phyloP scores from a whole-genome alignment of 2,888 invertebrate genomes.

The Eupithecia exiguata region DNA sequence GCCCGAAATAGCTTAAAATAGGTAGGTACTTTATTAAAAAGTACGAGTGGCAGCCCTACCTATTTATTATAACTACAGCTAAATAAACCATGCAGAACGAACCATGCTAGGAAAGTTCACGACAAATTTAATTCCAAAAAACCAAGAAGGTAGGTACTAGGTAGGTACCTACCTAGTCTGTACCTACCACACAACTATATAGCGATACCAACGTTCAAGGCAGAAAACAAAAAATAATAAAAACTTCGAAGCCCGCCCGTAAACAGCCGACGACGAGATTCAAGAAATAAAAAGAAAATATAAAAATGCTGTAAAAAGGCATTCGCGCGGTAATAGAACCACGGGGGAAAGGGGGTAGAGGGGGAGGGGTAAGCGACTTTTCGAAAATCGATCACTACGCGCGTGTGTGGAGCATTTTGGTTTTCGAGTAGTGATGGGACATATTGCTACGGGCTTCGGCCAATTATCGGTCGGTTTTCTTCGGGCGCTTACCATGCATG shows the following conservation, averaged over 20 bases:
- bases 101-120: no score
- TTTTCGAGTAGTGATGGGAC: conserved; percentile 56
- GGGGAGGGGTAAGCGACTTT: conserved; percentile 54
- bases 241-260: conserved; percentile 47
- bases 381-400: conserved; percentile 80
- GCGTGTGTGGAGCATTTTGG: conserved; percentile 77
- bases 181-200: background rate
- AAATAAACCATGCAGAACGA: no score
- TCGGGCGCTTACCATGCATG: no score
- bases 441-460: background rate
- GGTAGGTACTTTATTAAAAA: no score
- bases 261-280: conserved; percentile 54
- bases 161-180: no score
- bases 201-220: background rate
- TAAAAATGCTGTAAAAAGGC: conserved; percentile 67
- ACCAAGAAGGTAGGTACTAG: no score
- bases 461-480: background rate
- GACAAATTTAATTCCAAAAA: no score
- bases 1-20: no score
- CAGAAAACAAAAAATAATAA: conserved; percentile 31
- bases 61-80: no score
- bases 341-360: conserved; percentile 48
- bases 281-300: conserved; percentile 66
- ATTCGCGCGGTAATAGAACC: conserved; percentile 62
- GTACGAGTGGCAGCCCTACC: no score